Evolutionary conservation across 53 echinoderm and acorn worm species (phyloP).

Genomic region (Paracentrotus lividus): DNA sequence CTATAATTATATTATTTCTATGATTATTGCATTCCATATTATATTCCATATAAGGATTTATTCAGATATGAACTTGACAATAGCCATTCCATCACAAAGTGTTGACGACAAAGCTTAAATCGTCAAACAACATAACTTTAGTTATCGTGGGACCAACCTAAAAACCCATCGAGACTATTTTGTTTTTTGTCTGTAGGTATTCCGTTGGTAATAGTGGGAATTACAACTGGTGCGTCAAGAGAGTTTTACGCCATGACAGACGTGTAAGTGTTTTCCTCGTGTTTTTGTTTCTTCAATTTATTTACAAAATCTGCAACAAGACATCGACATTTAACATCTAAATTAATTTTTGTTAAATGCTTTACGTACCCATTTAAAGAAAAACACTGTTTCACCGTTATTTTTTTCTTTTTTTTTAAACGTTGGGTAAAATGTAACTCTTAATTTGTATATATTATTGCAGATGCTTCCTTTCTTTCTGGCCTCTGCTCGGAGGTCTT

Average conservation of each 20-base stretch:
- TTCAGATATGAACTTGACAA: too few relatives aligned
- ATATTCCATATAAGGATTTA: too few relatives aligned
- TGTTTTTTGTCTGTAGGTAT: neutral
- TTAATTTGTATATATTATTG: too few relatives aligned
- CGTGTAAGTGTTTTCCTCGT: conserved; percentile 1
- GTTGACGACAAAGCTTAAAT: too few relatives aligned
- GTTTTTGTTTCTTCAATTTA: too few relatives aligned
- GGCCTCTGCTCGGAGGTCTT: conserved; percentile 40
- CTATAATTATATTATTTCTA: too few relatives aligned
- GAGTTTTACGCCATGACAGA: conserved; percentile 11
- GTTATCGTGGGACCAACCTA: too few relatives aligned
- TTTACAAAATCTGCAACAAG: neutral
- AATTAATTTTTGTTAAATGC: neutral
- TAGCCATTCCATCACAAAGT: too few relatives aligned
- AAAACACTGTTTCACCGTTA: neutral
- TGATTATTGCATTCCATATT: too few relatives aligned
- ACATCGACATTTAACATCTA: neutral
- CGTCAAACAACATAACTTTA: too few relatives aligned
- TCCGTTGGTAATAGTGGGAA: conserved; percentile 16
- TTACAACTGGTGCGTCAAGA: conserved; percentile 2
- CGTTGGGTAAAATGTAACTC: too few relatives aligned
- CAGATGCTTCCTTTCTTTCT: conserved; percentile 47
- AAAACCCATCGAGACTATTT: neutral
- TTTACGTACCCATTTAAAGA: neutral
- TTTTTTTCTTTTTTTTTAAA: neutral